Base-by-base conservation (phyloP, 2,113 vertebrate species). In the Tauraco erythrolophus region DNA sequence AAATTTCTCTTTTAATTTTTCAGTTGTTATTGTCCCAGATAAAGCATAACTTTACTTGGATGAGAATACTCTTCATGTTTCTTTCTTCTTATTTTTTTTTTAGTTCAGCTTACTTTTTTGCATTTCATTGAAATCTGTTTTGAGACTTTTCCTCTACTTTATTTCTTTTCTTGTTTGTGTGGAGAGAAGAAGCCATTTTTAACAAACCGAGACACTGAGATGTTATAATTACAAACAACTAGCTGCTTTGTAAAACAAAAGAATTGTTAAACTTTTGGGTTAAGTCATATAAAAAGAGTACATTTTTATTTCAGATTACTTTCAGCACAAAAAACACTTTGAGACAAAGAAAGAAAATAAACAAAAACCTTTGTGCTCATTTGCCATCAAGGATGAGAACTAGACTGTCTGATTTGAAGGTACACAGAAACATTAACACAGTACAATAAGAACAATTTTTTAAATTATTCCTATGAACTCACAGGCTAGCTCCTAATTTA, bases 1-100 rank as follows among this genome's bases (percentile, higher is more conserved):
- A 93, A 90, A 86, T 83, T 86, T 95, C 23, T 91, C 24, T 31
- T 90, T 92, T 89, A 95, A 89, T 93, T 92, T 95, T 95, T 95
- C 35, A 71, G 66, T 61, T 94, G 50, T 76, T 97, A 75, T 92
- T 90, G 66, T 90, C 75, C 71, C 64, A 94, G 56, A 88, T 48
- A 94, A 88, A 85, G 33, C 30, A 75, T 35, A 71, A 45, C 27
- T 82, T 91, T 51, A 48, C 46, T 69, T 78, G 45, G 45, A 85
- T 64, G 28, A 19, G 43, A 83, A 86, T 61, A 70, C 37, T 69
- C 62, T 61, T 41, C 64, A 39, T 30, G 33, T 30, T 88, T 88
- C 6, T 84, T 83, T 85, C 9, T 30, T 37, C 28, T 33, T 31
- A 27, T 7, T 9, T 19, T 24, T 31, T 62, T 80, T 77, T 18